A percentile compares a stretch with the other conserved stretches of the same genome.
These are phyloP conservation scores for Drosophila multiciliata DNA, from an alignment of 2,888 invertebrate genomes.

Conservation along the genomic window DNA sequence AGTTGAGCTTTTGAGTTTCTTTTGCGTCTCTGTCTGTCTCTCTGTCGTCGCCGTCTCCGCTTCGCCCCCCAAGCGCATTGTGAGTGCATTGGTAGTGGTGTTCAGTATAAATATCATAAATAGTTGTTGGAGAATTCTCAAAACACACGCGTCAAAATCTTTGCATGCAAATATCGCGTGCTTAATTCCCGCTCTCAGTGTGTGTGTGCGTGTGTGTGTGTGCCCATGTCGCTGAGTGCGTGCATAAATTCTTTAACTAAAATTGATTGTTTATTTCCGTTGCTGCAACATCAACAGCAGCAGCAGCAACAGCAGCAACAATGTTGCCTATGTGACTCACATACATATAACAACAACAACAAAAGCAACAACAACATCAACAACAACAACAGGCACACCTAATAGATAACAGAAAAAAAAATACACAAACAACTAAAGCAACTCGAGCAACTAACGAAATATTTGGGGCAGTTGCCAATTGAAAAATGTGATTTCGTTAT, in stretches of 20 bases:
- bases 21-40: slow-evolving; percentile 31
- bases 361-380: slow-evolving; percentile 22
- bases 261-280: slow-evolving; percentile 81
- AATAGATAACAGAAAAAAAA: slow-evolving; percentile 61
- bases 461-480: slow-evolving; percentile 79
- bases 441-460: slow-evolving; percentile 58
- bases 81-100: slow-evolving; percentile 35
- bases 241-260: slow-evolving; percentile 78
- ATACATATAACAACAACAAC: slow-evolving; percentile 36
- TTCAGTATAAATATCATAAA: slow-evolving; percentile 19
- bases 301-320: slow-evolving; percentile 41
- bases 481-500: slow-evolving; percentile 73
- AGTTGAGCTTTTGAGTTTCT: slow-evolving; percentile 55
- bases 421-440: slow-evolving; percentile 50
- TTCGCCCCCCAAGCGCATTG: slow-evolving; percentile 9
- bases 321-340: slow-evolving; percentile 54
- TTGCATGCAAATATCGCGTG: slow-evolving; percentile 66
- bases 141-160: slow-evolving; percentile 43
- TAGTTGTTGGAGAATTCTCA: slow-evolving; percentile 41
- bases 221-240: slow-evolving; percentile 60
- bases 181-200: slow-evolving; percentile 39
- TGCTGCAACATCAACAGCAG: slow-evolving; percentile 55
- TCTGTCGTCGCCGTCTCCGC: slow-evolving; percentile 12
- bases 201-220: slow-evolving; percentile 27
- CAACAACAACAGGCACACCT: slow-evolving; percentile 38